Evolutionary conservation across 2,113 vertebrate genomes (phyloP).

Genomic region (Brachyhypopomus gauderio): DNA sequence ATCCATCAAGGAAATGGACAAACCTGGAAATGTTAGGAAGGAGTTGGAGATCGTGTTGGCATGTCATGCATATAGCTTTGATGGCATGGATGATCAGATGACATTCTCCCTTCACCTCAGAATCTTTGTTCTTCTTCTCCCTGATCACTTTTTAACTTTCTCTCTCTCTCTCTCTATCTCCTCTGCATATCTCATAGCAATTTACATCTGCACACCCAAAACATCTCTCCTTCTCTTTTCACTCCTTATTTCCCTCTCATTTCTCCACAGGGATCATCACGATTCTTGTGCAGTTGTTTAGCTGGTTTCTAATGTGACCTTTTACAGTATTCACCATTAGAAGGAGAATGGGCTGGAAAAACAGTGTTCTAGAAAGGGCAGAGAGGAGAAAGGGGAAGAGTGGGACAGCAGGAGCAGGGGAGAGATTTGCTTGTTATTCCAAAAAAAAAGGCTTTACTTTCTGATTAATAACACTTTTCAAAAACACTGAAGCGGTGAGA

Average conservation of each 20-base stretch:
- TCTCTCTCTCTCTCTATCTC: too few species aligned
- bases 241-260: background rate
- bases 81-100: background rate
- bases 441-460: background rate
- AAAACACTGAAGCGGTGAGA: background rate
- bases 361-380: slow-evolving; percentile 60
- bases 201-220: background rate
- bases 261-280: slow-evolving; percentile 57
- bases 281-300: slow-evolving; percentile 54
- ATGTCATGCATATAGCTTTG: background rate
- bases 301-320: slow-evolving; percentile 68
- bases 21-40: background rate
- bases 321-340: slow-evolving; percentile 66
- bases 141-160: too few species aligned
- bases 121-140: too few species aligned
- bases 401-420: slow-evolving; percentile 40
- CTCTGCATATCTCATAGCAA: too few species aligned
- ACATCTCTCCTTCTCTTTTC: background rate
- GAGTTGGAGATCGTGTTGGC: background rate
- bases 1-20: slow-evolving; percentile 36
- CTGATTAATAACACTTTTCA: slow-evolving; percentile 13
- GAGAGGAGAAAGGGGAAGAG: slow-evolving; percentile 41
- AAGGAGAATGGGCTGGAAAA: slow-evolving; percentile 10
- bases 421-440: slow-evolving; percentile 24
- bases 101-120: background rate